Evolutionary conservation across 2,888 invertebrate genomes (phyloP).

Genomic region (Amphiduros pacificus): DNA sequence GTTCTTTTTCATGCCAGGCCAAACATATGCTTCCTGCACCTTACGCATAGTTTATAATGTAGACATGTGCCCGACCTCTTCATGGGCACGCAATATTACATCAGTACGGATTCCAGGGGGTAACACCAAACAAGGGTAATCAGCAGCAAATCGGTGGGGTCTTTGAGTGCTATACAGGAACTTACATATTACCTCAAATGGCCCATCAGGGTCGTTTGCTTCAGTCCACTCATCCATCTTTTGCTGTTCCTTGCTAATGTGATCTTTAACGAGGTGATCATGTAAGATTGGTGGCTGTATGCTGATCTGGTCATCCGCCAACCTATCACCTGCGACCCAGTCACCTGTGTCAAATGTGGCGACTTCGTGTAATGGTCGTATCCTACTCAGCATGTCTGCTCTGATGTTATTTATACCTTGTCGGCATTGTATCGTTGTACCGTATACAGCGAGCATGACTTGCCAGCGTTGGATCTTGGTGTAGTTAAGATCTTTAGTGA

Average conservation of each 20-base stretch:
- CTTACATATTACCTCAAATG: not conserved
- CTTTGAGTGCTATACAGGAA: not conserved
- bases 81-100: too few relatives aligned
- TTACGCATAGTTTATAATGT: not conserved
- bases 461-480: conserved; percentile 16
- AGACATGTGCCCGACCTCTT: not conserved
- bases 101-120: not conserved
- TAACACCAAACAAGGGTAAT: not conserved
- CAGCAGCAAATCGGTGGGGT: not conserved
- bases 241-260: too few relatives aligned
- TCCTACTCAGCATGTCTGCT: not conserved
- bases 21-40: not conserved
- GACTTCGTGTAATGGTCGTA: not conserved
- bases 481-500: conserved; percentile 1
- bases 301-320: too few relatives aligned
- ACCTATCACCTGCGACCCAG: not conserved
- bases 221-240: not conserved
- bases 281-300: too few relatives aligned
- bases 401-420: not conserved
- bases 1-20: too few relatives aligned
- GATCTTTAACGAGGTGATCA: too few relatives aligned
- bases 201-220: not conserved
- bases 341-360: not conserved
- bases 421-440: not conserved
- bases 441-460: conserved; percentile 13